Evolutionary conservation across 2,888 invertebrate species (phyloP), one percentile per base, ranked within the genome.

Genomic region (Hydriomena furcata): DNA sequence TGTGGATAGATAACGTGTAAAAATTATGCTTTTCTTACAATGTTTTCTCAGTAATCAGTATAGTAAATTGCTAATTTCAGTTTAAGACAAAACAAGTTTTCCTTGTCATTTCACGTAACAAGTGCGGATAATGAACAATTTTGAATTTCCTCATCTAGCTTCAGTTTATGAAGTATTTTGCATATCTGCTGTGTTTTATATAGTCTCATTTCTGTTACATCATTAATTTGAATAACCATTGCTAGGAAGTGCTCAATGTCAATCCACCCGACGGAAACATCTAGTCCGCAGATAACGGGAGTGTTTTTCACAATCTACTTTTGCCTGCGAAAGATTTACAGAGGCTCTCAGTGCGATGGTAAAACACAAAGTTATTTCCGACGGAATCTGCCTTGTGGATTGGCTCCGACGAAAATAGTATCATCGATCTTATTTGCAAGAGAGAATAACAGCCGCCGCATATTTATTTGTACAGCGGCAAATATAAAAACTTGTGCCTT

Each of bases 341-440:
- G 71, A 69, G 61, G 70, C 63, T 65, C 68, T 63, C 71, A 63
- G 68, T 66, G 67, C 63, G 78, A 73, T 79, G 83, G 78, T 79
- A 76, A 79, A 78, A 79, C 78, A 71, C 75, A 63, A 68, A 82
- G 85, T 82, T 88, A 88, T 87, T 86, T 87, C 81, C 71, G 81
- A 83, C 73, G 80, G 83, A 84, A 84, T 87, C 80, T 77, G 82
- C 81, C 81, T 83, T 80, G 83, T 82, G 80, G 76, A 84, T 86
- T 82, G 73, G 81, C 79, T 78, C 78, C 63, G 81, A 74, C 83
- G 63, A 79, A 86, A 88, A 88, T 89, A 89, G 87, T 79, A 83
- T 76, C 84, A 82, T 84, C 82, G 80, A 80, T 85, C 82, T 83
- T 85, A 85, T 86, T 81, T 73, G 78, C 77, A 71, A 68, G 70